These are phyloP conservation scores for Buathra laborator DNA, from an alignment of 2,888 invertebrate genomes.

Conservation along the genomic window DNA sequence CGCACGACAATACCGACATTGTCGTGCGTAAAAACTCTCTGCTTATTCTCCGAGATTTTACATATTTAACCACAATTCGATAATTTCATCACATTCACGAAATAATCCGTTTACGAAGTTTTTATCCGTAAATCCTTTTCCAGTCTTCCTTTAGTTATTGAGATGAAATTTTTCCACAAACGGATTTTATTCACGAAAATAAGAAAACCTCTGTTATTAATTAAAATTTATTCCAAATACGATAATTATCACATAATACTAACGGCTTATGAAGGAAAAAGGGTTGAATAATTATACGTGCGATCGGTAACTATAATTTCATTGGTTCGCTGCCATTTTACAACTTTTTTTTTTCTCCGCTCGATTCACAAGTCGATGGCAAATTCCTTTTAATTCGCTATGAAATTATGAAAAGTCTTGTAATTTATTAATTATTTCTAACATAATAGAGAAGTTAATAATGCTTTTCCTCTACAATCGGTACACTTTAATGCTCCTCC, in stretches of 20 bases:
- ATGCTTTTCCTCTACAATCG: not conserved
- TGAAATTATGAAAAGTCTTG: not conserved
- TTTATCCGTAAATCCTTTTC: not conserved
- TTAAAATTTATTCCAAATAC: not conserved
- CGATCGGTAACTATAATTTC: not conserved
- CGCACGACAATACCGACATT: not conserved
- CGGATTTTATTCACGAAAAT: not conserved
- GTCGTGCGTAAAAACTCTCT: no score
- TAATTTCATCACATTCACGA: not conserved
- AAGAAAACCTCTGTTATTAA: not conserved
- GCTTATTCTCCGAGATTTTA: not conserved
- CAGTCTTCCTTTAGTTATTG: not conserved
- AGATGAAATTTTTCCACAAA: not conserved
- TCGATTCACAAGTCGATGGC: not conserved
- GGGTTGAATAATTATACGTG: not conserved
- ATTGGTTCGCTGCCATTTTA: slow-evolving; percentile 1
- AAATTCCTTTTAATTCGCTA: not conserved
- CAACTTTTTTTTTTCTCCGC: not conserved
- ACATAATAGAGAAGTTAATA: not conserved
- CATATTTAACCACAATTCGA: not conserved
- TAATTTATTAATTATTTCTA: not conserved
- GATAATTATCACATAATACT: not conserved
- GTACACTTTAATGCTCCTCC: not conserved
- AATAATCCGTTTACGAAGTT: not conserved
- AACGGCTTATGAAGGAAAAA: not conserved